Conservation (phyloP, 2,797 vertebrate species). For the Poecilia picta region DNA sequence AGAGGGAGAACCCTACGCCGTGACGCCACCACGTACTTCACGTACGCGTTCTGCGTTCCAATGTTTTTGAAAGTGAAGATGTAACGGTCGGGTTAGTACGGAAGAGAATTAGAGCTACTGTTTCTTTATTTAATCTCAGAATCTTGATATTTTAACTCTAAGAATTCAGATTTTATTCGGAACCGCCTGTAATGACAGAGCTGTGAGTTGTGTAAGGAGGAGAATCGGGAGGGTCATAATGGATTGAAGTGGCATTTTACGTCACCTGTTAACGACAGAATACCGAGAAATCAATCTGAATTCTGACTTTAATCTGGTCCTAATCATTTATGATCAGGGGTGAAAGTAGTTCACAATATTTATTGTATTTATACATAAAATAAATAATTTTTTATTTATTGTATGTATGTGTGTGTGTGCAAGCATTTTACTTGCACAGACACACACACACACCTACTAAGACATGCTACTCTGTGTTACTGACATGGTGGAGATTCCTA, state of each 20-base stretch:
- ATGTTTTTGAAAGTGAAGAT: neutral
- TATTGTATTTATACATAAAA: too few species aligned
- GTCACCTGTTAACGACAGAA: neutral
- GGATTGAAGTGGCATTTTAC: neutral
- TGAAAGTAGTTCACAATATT: too few species aligned
- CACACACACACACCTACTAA: too few species aligned
- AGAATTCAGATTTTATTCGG: neutral
- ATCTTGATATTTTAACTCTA: neutral
- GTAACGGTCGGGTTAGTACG: neutral
- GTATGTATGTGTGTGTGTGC: too few species aligned
- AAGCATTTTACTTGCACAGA: too few species aligned
- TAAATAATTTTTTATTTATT: too few species aligned
- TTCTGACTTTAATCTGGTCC: neutral
- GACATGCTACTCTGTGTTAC: too few species aligned
- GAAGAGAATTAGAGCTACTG: neutral
- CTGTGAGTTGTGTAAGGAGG: neutral
- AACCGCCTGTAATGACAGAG: neutral
- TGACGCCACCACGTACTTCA: conserved; percentile 58
- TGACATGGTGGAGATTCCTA: too few species aligned
- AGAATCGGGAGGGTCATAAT: neutral
- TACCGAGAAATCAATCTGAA: neutral
- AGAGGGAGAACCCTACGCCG: conserved; percentile 64
- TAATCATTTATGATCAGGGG: neutral
- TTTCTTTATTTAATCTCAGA: neutral
- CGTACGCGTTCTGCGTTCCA: conserved; percentile 7